Conservation (phyloP, 1,140 invertebrate species). For the Watersipora subatra region DNA sequence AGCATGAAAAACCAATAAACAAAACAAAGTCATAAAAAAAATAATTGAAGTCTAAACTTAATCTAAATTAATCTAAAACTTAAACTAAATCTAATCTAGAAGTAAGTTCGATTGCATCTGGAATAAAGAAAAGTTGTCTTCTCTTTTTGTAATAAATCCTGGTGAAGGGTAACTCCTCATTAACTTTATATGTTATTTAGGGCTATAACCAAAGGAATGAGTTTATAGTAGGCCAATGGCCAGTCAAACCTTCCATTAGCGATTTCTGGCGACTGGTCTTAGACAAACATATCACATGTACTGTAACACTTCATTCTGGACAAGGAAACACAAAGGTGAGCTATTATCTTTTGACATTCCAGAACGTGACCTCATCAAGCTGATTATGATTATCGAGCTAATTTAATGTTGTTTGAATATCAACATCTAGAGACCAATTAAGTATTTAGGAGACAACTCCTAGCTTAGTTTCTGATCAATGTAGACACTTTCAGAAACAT, state of each 20-base stretch:
- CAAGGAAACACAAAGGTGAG: slow-evolving; percentile 24
- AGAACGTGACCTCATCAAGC: background rate
- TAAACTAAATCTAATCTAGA: background rate
- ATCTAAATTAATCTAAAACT: background rate
- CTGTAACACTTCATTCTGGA: slow-evolving; percentile 74
- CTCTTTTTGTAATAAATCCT: too few relatives aligned
- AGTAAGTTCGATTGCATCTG: background rate
- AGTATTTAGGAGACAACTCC: background rate
- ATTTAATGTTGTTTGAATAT: background rate
- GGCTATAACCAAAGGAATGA: slow-evolving; percentile 88
- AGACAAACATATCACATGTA: slow-evolving; percentile 89
- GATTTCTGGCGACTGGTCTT: slow-evolving; percentile 96
- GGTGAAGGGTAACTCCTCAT: too few relatives aligned
- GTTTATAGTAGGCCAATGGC: slow-evolving; percentile 96
- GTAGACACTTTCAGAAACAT: background rate
- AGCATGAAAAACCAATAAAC: too few relatives aligned
- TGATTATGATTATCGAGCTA: background rate
- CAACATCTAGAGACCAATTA: background rate
- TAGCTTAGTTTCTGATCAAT: background rate
- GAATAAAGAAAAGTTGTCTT: background rate
- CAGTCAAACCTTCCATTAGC: slow-evolving; percentile 71
- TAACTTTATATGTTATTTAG: slow-evolving; percentile 45
- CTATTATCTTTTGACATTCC: background rate
- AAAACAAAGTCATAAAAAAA: background rate
- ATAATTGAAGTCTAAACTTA: background rate